phyloP scores from a whole-genome alignment of 1,140 invertebrate genomes.

The Drosophila auraria region DNA sequence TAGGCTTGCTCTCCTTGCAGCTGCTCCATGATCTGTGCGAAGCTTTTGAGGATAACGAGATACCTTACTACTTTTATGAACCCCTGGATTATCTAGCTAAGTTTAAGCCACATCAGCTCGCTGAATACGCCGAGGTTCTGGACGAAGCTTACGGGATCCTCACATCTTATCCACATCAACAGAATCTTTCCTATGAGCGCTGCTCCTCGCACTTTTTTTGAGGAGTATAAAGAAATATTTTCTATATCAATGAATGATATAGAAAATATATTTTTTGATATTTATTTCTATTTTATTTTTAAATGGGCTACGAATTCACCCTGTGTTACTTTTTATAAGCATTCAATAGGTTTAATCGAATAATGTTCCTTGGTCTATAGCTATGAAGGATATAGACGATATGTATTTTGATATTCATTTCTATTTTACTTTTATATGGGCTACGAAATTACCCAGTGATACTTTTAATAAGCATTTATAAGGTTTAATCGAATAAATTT shows the following conservation, averaged over 20 bases:
- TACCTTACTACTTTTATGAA: constrained; percentile 27
- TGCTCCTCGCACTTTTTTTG: constrained; percentile 38
- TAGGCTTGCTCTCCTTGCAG: constrained; percentile 18
- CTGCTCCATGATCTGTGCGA: constrained; percentile 39
- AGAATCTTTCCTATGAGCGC: constrained; percentile 13
- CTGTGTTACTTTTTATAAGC: background rate
- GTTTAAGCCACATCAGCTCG: constrained; percentile 19
- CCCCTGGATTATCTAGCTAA: constrained; percentile 39
- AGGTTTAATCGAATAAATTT: no score
- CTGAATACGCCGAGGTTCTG: constrained; percentile 1
- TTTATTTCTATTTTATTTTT: background rate
- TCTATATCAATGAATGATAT: no score
- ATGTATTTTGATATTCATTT: no score
- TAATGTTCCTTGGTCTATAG: no score
- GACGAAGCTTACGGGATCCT: constrained; percentile 4
- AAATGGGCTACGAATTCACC: background rate
- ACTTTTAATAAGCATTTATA: no score
- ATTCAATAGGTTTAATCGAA: background rate
- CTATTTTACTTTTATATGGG: no score
- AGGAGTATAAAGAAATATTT: background rate
- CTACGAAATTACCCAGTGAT: no score
- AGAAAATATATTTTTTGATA: no score
- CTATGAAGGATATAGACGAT: no score
- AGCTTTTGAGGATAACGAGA: background rate
- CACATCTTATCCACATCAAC: constrained; percentile 10